These are phyloP conservation scores for Drosophila equinoxialis DNA, from an alignment of 1,140 invertebrate species.

Conservation along the genomic window DNA sequence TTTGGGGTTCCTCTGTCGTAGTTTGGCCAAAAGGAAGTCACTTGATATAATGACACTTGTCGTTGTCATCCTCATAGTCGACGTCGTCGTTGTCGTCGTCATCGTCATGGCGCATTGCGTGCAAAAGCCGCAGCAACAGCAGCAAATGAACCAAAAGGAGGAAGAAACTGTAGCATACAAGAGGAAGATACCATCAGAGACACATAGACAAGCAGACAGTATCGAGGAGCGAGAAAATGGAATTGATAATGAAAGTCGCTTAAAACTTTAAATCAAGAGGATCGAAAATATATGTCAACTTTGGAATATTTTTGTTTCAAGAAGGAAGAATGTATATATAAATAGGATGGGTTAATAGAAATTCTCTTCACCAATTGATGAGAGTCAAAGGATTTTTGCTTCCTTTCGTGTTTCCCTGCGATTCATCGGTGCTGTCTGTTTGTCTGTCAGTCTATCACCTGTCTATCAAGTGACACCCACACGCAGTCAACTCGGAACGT, in stretches of 20 bases:
- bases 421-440: slow-evolving; percentile 17
- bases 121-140: slow-evolving; percentile 25
- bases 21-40: slow-evolving; percentile 70
- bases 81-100: neutral
- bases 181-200: neutral
- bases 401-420: slow-evolving; percentile 1
- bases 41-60: slow-evolving; percentile 79
- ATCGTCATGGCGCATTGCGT: slow-evolving; percentile 51
- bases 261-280: too few species aligned
- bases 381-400: neutral
- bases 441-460: slow-evolving; percentile 13
- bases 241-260: neutral
- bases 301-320: neutral
- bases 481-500: slow-evolving; percentile 24
- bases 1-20: slow-evolving; percentile 32
- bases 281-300: too few species aligned
- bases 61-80: slow-evolving; percentile 41
- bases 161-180: neutral
- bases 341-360: neutral
- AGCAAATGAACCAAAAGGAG: slow-evolving; percentile 13
- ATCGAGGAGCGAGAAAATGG: neutral
- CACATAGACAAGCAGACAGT: too few species aligned
- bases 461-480: slow-evolving; percentile 32
- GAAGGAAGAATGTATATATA: too few species aligned
- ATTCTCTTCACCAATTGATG: neutral